Evolutionary conservation across 2,888 invertebrate species (phyloP).

Genomic region (Microplitis deprimator): DNA sequence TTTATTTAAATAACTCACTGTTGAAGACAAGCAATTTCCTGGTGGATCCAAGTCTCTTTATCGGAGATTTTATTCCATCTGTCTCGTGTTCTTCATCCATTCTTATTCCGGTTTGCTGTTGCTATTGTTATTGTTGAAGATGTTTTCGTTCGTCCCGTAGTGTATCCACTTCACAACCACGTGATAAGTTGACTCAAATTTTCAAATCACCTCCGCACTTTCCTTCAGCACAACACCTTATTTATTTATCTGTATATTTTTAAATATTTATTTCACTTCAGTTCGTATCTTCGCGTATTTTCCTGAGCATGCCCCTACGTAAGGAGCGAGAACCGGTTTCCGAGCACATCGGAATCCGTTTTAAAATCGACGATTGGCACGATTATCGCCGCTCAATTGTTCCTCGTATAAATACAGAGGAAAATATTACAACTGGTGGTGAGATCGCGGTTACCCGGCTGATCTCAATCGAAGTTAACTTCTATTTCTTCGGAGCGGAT

Average conservation of each 20-base stretch:
- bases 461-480: background rate
- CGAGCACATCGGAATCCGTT: slow-evolving; percentile 32
- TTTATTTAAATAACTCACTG: slow-evolving; percentile 75
- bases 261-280: slow-evolving; percentile 19
- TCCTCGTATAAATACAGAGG: slow-evolving; percentile 4
- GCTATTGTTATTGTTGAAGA: slow-evolving; percentile 38
- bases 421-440: background rate
- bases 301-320: slow-evolving; percentile 31
- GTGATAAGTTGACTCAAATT: slow-evolving; percentile 31
- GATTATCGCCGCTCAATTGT: slow-evolving; percentile 23
- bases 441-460: background rate
- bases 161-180: slow-evolving; percentile 43
- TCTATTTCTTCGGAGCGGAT: background rate
- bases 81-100: slow-evolving; percentile 83
- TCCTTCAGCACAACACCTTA: slow-evolving; percentile 3
- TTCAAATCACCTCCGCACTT: slow-evolving; percentile 24
- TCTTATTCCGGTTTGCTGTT: slow-evolving; percentile 40
- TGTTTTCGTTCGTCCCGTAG: slow-evolving; percentile 38
- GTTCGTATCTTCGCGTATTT: slow-evolving; percentile 34
- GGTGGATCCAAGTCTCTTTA: slow-evolving; percentile 85
- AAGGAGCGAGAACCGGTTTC: slow-evolving; percentile 32
- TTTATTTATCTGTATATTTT: slow-evolving; percentile 34
- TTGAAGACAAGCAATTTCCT: slow-evolving; percentile 85
- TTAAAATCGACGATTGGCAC: slow-evolving; percentile 32
- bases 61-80: slow-evolving; percentile 82